Conservation (phyloP, 2,797 vertebrate genomes). For the Leuciscus waleckii region DNA sequence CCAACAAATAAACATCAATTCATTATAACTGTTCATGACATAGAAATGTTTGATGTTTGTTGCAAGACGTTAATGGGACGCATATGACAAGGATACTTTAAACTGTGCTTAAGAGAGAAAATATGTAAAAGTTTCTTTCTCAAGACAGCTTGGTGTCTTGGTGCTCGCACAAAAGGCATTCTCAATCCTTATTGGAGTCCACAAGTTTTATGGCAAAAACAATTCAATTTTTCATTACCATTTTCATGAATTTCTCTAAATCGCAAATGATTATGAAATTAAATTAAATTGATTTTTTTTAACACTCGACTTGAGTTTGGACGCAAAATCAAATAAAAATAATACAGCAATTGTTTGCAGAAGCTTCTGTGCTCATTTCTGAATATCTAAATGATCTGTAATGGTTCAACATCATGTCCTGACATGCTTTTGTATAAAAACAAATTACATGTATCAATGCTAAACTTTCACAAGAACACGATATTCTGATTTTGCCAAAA, state of each 20-base stretch:
- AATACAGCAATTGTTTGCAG: background rate
- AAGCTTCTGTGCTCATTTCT: background rate
- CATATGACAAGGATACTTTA: conserved; percentile 16
- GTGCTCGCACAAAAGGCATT: background rate
- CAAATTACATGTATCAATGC: background rate
- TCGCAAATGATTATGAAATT: background rate
- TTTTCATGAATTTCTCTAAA: background rate
- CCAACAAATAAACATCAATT: conserved; percentile 14
- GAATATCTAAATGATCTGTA: background rate
- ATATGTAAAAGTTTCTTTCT: background rate
- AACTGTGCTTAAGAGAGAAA: background rate
- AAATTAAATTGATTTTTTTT: no score
- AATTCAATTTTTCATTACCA: background rate
- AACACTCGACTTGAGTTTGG: no score
- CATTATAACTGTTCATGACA: background rate
- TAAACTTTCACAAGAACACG: background rate
- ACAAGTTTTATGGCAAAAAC: background rate
- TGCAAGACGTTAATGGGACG: background rate
- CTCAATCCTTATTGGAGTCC: background rate
- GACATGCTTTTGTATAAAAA: background rate
- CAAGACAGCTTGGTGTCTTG: background rate
- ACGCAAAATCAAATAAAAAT: no score
- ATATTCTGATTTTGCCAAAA: background rate
- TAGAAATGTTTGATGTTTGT: background rate
- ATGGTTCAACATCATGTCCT: background rate